Base-by-base conservation (phyloP, 2,888 invertebrate genomes). In the Cataglyphis cursor region DNA sequence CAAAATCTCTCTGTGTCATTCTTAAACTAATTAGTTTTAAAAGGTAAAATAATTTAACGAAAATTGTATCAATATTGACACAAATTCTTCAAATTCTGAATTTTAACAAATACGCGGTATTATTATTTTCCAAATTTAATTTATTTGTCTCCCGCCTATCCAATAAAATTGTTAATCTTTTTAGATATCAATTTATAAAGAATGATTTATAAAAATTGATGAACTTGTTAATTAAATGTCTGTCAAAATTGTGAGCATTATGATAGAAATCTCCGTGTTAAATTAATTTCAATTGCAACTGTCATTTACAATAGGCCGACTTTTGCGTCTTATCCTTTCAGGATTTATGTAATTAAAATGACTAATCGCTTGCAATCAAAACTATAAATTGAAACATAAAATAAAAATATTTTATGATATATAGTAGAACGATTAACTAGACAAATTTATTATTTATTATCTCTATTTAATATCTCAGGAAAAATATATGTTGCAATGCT, bases 201-300 rank as follows among this genome's bases (percentile, higher is more conserved):
- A 54, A n/a, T n/a, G n/a, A 10, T 51, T 68, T 51, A 68, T 28
- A 15, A 68, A 68, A 54, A 54, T 15, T 70, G 8, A 15, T 70
- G 8, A 15, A 15, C 4, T 21, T 70, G 28, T 15, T 70, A 68
- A 68, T 70, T 54, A 54, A 51, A n/a, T 12, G 5, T 51, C 15
- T 68, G 9, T 65, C 8, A 65, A 41, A 9, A 41, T 9, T 65
- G 41, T 54, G 9, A 51, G 4, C 6, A 68, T 48, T 51, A 31
- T 51, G 12, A 21, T 21, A 70, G n/a, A 3, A 4, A 70, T 12
- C 18, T 10, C 5, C 21, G 15, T 15, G 10, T 5, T n/a, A 35
- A 70, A 54, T 70, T 70, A 9, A 4, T 68, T 24, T 31, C 4
- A 31, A 51, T 48, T 48, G 6, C 18, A 5, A 18, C 18, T 48